Evolutionary conservation across 2,797 vertebrate genomes (phyloP).

Genomic region (Poecilia wingei): DNA sequence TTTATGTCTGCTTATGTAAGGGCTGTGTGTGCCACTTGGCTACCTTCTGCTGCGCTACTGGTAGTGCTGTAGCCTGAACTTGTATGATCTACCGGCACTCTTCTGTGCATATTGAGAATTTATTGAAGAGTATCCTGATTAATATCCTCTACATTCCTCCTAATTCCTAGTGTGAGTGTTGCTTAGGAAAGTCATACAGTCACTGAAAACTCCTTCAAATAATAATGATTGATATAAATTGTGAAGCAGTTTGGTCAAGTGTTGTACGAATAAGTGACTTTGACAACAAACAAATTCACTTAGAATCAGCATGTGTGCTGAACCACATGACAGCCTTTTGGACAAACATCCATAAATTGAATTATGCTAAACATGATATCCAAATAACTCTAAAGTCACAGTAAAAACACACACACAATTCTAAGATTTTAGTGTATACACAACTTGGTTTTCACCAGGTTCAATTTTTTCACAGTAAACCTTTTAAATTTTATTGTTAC

Average conservation of each 20-base stretch:
- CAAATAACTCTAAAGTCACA: neutral
- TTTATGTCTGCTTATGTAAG: constrained; percentile 77
- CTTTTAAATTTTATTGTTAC: no score
- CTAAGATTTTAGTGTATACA: neutral
- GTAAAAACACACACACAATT: neutral
- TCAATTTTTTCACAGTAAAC: neutral
- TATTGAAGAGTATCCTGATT: constrained; percentile 48
- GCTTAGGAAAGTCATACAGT: neutral
- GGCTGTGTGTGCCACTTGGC: constrained; percentile 75
- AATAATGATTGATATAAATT: neutral
- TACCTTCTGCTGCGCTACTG: constrained; percentile 69
- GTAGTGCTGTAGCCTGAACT: constrained; percentile 63
- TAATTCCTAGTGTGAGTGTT: constrained; percentile 17
- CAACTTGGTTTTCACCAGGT: neutral
- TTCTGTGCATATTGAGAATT: constrained; percentile 56
- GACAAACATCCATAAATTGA: no score
- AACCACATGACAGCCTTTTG: neutral
- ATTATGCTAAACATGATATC: neutral
- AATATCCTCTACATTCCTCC: constrained; percentile 52
- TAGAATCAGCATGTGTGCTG: neutral
- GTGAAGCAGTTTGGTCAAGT: neutral
- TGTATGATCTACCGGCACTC: constrained; percentile 53
- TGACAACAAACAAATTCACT: neutral
- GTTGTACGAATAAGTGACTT: neutral
- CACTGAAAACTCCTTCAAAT: neutral